Base-by-base conservation (phyloP, 2,113 vertebrate species). In the Carassius auratus region DNA sequence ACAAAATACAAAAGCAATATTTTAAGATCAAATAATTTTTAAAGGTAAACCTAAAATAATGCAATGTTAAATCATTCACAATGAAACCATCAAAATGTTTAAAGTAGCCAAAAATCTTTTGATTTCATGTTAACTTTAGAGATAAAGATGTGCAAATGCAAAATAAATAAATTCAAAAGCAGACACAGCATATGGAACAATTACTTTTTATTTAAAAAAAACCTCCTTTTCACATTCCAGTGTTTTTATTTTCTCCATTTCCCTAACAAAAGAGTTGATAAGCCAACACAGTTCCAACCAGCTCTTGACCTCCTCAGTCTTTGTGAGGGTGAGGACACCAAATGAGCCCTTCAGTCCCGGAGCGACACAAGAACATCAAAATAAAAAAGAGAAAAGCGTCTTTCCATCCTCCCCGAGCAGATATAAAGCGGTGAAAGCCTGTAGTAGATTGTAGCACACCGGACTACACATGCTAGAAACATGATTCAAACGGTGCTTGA, bases 171-270 rank as follows among this genome's bases (percentile, higher is more conserved):
- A 0, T 12, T 30, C 1, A 12, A 48, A 59, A 50, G 42, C 13
- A 76, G 45, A 1, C 66, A 17, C n/a, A 2, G 7, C 14, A 26
- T 48, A 61, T 26, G 30, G 26, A 55, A 86, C 77, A 42, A 79
- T 75, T 78, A 86, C 33, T 48, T 48, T 86, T 92, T 93, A 89
- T 93, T 93, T 84, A 12, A 48, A 48, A 30, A 30, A 42, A 94
- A 90, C 55, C 36, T 71, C 85, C 87, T 89, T 90, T 88, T 90
- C 88, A 94, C 92, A 94, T 94, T 95, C 93, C 94, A 95, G 94
- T 94, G 93, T 94, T 48, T 89, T 89, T 14, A 59, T 78, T 78
- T 78, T 36, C 55, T 78, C 92, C 86, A 90, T 93, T 94, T 94
- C 92, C 73, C 92, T 91, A 92, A 92, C 88, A 93, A 48, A 86